A percentile compares a stretch with the other conserved stretches of the same genome.
phyloP scores from a whole-genome alignment of 2,113 vertebrate genomes.

The Dicentrarchus labrax region DNA sequence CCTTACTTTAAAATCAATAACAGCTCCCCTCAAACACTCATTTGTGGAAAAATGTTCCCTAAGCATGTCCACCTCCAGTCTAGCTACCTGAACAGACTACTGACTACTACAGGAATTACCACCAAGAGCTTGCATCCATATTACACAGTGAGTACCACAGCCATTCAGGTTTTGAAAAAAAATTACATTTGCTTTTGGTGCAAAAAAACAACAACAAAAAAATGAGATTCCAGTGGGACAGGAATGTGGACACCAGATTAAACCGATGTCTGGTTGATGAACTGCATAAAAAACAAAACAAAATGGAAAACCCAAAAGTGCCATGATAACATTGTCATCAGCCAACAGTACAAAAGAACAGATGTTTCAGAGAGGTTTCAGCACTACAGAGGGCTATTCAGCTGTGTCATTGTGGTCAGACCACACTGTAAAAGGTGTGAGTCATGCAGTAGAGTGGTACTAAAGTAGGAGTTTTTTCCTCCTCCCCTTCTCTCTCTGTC shows the following conservation, averaged over 20 bases:
- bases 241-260: not conserved
- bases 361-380: conserved; percentile 13
- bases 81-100: not conserved
- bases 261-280: not conserved
- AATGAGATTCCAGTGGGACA: not conserved
- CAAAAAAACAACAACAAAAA: not conserved
- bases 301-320: not conserved
- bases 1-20: not conserved
- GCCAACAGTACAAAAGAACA: not conserved
- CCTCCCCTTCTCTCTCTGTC: not conserved
- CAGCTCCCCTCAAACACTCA: not conserved
- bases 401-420: conserved; percentile 52
- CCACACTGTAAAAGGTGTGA: conserved; percentile 57
- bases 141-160: not conserved
- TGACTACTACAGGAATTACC: not conserved
- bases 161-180: not conserved
- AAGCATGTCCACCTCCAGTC: not conserved
- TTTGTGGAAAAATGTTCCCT: not conserved
- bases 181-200: not conserved
- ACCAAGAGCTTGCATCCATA: not conserved
- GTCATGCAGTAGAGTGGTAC: conserved; percentile 55
- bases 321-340: not conserved
- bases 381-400: conserved; percentile 24
- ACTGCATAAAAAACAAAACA: not conserved
- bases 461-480: conserved; percentile 4